These are phyloP conservation scores for Vanessa atalanta DNA, from an alignment of 1,140 invertebrate genomes.

Conservation along the genomic window DNA sequence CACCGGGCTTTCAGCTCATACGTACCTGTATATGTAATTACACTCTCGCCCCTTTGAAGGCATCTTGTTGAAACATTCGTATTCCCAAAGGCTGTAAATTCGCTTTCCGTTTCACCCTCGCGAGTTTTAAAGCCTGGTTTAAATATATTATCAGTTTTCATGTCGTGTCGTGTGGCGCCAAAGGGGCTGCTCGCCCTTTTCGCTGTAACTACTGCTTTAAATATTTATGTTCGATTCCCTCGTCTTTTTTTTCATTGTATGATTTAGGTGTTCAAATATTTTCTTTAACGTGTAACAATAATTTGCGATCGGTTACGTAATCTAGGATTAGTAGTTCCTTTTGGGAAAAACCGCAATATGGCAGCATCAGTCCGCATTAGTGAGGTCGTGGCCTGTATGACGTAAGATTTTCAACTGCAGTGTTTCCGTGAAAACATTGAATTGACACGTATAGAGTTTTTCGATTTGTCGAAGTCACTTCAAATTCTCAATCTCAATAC, in stretches of 20 bases:
- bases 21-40: constrained; percentile 26
- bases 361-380: constrained; percentile 46
- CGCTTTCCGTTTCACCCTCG: constrained; percentile 57
- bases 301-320: constrained; percentile 39
- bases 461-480: too few species aligned
- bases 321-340: constrained; percentile 42
- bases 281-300: background rate
- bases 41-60: constrained; percentile 49
- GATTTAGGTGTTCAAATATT: constrained; percentile 29
- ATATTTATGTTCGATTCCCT: constrained; percentile 63
- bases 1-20: constrained; percentile 11
- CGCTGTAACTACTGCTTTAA: constrained; percentile 54
- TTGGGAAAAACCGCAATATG: constrained; percentile 44
- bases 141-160: constrained; percentile 76
- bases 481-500: too few species aligned
- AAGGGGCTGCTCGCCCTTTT: constrained; percentile 57
- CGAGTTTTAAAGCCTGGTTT: constrained; percentile 62
- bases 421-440: constrained; percentile 33
- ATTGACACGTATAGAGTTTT: background rate
- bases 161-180: constrained; percentile 71
- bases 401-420: constrained; percentile 47
- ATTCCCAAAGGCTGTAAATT: constrained; percentile 67
- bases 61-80: constrained; percentile 46
- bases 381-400: constrained; percentile 43
- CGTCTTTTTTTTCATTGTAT: constrained; percentile 40